These are phyloP conservation scores for Leptonema lineaticorne DNA, from an alignment of 1,140 invertebrate genomes.

Conservation along the genomic window DNA sequence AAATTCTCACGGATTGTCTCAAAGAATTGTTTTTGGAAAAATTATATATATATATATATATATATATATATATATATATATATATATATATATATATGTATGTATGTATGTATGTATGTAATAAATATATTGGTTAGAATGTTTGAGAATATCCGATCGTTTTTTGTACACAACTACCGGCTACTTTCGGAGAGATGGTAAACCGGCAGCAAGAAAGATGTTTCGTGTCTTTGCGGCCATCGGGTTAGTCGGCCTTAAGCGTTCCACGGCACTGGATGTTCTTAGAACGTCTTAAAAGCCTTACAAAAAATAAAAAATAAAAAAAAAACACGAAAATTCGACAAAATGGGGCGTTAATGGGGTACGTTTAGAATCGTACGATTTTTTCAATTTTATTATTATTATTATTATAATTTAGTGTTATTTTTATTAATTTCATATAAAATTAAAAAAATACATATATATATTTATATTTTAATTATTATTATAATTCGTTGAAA, in stretches of 20 bases:
- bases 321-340: background rate
- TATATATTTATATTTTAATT: too few species aligned
- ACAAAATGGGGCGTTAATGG: background rate
- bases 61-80: too few species aligned
- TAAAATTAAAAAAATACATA: too few species aligned
- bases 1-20: too few species aligned
- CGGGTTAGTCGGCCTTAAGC: constrained; percentile 25
- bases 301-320: background rate
- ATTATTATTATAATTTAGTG: background rate
- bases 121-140: background rate
- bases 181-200: constrained; percentile 32
- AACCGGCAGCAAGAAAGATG: constrained; percentile 24
- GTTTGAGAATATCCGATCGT: constrained; percentile 8
- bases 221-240: constrained; percentile 15
- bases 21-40: too few species aligned
- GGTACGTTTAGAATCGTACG: background rate
- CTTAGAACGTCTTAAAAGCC: background rate
- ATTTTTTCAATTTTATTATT: background rate
- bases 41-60: too few species aligned
- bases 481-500: too few species aligned
- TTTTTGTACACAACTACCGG: constrained; percentile 16
- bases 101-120: background rate
- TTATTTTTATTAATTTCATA: background rate
- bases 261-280: background rate
- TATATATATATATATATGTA: too few species aligned